Evolutionary conservation across 2,113 vertebrate species (phyloP).

Genomic region (Poeciliopsis prolifica): DNA sequence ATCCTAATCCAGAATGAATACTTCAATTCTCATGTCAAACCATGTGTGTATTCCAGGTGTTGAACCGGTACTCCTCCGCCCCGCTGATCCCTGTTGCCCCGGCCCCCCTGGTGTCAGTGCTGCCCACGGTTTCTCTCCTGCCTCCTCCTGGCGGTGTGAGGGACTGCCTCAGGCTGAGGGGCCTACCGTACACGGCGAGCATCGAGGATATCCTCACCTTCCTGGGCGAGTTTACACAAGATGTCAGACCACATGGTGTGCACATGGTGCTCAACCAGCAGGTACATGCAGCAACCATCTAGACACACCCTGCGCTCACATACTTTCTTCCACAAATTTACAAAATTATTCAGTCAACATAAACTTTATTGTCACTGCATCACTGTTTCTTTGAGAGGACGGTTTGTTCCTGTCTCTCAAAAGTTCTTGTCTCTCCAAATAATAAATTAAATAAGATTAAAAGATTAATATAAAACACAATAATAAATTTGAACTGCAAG

Average conservation of each 20-base stretch:
- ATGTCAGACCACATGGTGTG: slow-evolving; percentile 93
- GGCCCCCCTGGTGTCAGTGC: slow-evolving; percentile 84
- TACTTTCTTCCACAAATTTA: slow-evolving; percentile 1
- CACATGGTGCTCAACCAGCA: slow-evolving; percentile 99
- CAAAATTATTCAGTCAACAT: neutral
- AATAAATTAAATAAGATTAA: too few species aligned
- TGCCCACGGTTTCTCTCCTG: slow-evolving; percentile 86
- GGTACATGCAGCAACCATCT: slow-evolving; percentile 73
- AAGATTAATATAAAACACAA: neutral
- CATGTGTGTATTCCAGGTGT: slow-evolving; percentile 79
- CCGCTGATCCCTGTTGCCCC: slow-evolving; percentile 88
- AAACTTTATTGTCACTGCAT: too few species aligned
- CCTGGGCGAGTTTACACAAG: slow-evolving; percentile 90
- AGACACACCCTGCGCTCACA: slow-evolving; percentile 31
- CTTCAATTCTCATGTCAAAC: slow-evolving; percentile 26
- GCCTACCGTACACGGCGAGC: slow-evolving; percentile 91
- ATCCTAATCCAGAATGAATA: neutral
- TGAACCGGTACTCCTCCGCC: slow-evolving; percentile 91
- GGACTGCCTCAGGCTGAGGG: slow-evolving; percentile 91
- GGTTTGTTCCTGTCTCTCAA: neutral
- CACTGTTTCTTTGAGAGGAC: neutral
- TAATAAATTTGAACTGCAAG: neutral
- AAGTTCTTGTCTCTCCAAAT: neutral
- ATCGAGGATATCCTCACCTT: slow-evolving; percentile 96
- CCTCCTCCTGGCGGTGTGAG: slow-evolving; percentile 80